Evolutionary conservation across 2,113 vertebrate genomes (phyloP).

Genomic region (Narcine bancroftii): DNA sequence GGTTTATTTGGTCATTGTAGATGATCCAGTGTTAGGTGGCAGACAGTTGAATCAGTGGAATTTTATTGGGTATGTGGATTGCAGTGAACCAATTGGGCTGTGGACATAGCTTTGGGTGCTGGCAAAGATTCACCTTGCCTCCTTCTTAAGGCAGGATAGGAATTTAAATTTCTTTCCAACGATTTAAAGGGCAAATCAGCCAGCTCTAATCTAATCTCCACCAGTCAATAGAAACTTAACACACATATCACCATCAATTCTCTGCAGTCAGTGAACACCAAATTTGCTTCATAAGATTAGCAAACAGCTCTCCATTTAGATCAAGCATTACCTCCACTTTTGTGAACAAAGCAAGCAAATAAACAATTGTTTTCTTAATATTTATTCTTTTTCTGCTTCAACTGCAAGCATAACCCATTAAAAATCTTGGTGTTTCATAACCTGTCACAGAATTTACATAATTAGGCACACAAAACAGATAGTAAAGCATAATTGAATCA

Average conservation of each 20-base stretch:
- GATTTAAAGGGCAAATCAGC: background rate
- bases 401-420: background rate
- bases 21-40: too few relatives aligned
- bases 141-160: too few relatives aligned
- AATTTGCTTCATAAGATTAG: background rate
- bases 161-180: background rate
- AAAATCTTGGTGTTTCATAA: background rate
- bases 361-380: background rate
- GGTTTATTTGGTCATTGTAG: too few relatives aligned
- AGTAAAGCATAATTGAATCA: background rate
- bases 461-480: background rate
- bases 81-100: too few relatives aligned
- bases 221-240: background rate
- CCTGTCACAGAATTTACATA: background rate
- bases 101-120: too few relatives aligned
- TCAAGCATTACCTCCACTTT: background rate
- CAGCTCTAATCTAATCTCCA: background rate
- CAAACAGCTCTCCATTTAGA: background rate
- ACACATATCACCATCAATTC: background rate
- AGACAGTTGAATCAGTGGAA: too few relatives aligned
- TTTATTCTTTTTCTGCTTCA: background rate
- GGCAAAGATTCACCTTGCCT: too few relatives aligned
- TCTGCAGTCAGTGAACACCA: background rate
- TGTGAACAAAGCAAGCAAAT: background rate
- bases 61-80: too few relatives aligned